Base-by-base conservation (phyloP, 2,113 vertebrate genomes). In the Grantiella picta region DNA sequence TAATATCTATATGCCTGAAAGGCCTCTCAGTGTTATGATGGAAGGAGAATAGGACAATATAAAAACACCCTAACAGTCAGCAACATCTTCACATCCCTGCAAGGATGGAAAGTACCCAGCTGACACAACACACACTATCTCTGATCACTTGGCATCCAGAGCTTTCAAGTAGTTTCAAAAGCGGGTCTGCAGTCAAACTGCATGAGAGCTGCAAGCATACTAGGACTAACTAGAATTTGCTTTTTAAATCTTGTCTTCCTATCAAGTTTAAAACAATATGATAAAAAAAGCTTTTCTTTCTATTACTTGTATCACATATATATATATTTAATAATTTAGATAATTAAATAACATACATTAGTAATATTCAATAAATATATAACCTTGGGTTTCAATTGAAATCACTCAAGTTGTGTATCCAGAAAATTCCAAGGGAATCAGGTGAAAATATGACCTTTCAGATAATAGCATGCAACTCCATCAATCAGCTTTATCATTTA, bases 381-480 rank as follows among this genome's bases (percentile, higher is more conserved):
- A 92, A 54, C 31, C 29, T 27, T 52, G 7, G 45, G 27, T 91
- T 94, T 87, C 0, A 1, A 92, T 31, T 82, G 50, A 95, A 96
- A 86, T 95, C 60, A 91, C 71, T 94, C 89, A 56, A 82, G 33
- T 71, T 92, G 77, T 94, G 42, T 91, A 78, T 53, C 79, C 82
- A 96, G 71, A 50, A 96, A 97, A 97, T 96, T 96, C 92, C 92
- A 97, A 92, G 86, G 56, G 91, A 96, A 94, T 61, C 84, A 52
- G 91, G 85, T 96, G 79, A 97, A 98, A 96, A 96, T 94, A 94
- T 87, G 95, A 97, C 92, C 96, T 96, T 97, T 96, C 53, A 95
- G 84, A 92, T 96, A 54, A 83, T 73, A 77, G 75, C 75, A 95
- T 70, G 38, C 82, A 92, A 82, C 72, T 97, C 90, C 64, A 83